Base-by-base conservation (phyloP, 2,797 vertebrate species). In the Natrix natrix region DNA sequence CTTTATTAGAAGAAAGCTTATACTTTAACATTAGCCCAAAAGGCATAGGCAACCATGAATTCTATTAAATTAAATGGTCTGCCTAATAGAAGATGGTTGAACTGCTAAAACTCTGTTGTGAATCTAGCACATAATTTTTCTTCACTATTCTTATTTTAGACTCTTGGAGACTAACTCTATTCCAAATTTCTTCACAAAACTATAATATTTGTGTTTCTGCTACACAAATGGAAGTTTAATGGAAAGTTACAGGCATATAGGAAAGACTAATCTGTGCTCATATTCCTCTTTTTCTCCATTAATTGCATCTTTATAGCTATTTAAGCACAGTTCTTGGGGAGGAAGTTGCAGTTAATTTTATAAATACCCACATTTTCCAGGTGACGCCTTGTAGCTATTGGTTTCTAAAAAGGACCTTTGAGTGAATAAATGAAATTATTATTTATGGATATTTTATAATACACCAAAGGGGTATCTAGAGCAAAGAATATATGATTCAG, bases 381-480 rank as follows among this genome's bases (percentile, higher is more conserved):
- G 28, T 86, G 43, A 43, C 22, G 32, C 6, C 37, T 88, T 22
- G 48, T 56, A 24, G 22, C 5, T 60, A 22, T 24, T 26, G 11
- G 43, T 92, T 48, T 57, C 69, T 32, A 14, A 61, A 88, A 56
- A 63, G 6, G 26, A 32, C 24, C 7, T 48, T 37, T 74, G 16
- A 59, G 59, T 55, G 26, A 69, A 56, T 32, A n/a, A 93, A 56
- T 87, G 16, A 78, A 13, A 83, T 20, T 83, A 91, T 91, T 94
- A 87, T 87, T 91, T 87, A 91, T 61, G 61, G 13, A 69, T 90
- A 78, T 12, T 20, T 91, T 74, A 86, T 37, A 55, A 74, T 88
- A 83, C 74, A 13, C n/a, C 52, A 86, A 52, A 89, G 20, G 54
- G 28, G 32, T 4, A 74, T 57, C 8, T 55, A 55, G 24, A 61